phyloP scores from a whole-genome alignment of 1,140 invertebrate species.

The Rhysida immarginata region DNA sequence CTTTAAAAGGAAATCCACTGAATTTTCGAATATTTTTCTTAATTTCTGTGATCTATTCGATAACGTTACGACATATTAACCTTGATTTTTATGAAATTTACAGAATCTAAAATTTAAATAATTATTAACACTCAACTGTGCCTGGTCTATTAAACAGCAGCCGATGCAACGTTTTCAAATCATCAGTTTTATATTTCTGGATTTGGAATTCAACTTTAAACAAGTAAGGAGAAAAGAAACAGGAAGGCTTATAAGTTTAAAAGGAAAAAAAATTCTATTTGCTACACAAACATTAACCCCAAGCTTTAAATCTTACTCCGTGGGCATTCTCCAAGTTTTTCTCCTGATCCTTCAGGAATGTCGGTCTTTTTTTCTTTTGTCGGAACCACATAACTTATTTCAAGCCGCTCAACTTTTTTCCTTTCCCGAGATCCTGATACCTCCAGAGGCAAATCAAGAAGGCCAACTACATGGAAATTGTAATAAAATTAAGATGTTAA shows the following conservation, averaged over 20 bases:
- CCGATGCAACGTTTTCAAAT: conserved; percentile 28
- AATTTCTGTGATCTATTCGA: conserved; percentile 23
- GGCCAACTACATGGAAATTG: conserved; percentile 15
- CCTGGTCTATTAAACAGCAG: conserved; percentile 26
- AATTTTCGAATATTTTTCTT: conserved; percentile 31
- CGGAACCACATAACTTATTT: conserved; percentile 19
- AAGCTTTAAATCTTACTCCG: conserved; percentile 19
- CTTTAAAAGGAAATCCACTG: conserved; percentile 30
- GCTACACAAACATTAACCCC: neutral
- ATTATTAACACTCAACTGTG: conserved; percentile 14
- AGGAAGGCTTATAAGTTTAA: neutral
- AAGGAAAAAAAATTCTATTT: too few relatives aligned
- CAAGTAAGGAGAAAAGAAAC: conserved; percentile 8
- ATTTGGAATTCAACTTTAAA: conserved; percentile 25
- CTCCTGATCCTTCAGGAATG: conserved; percentile 27
- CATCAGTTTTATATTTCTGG: conserved; percentile 22
- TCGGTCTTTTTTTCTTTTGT: conserved; percentile 23
- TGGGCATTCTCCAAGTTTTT: conserved; percentile 28
- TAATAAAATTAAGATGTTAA: too few relatives aligned
- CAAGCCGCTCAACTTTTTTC: conserved; percentile 29
- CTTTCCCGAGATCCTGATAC: conserved; percentile 26
- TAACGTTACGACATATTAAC: too few relatives aligned
- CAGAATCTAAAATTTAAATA: too few relatives aligned
- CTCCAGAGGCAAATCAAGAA: conserved; percentile 29
- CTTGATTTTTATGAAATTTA: too few relatives aligned